Evolutionary conservation across 2,888 invertebrate species (phyloP).

Genomic region (Hypolimnas misippus): DNA sequence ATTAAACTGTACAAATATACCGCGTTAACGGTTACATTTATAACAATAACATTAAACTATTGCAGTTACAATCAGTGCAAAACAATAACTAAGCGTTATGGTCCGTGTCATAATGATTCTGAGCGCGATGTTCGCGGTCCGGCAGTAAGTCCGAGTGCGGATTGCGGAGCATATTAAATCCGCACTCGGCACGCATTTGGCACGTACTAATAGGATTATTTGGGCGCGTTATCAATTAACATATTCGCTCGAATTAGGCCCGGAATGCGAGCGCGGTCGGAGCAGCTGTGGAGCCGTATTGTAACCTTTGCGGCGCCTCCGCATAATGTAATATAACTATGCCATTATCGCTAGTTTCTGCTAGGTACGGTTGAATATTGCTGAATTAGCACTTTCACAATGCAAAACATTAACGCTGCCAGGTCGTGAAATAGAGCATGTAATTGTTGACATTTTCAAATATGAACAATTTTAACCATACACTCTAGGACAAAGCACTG

Average conservation of each 20-base stretch:
- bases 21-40: too few relatives aligned
- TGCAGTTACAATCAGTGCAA: neutral
- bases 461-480: too few relatives aligned
- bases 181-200: slow-evolving; percentile 11
- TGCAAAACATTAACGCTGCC: too few relatives aligned
- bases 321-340: neutral
- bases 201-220: slow-evolving; percentile 26
- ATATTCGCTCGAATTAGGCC: slow-evolving; percentile 16
- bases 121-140: neutral
- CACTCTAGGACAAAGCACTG: too few relatives aligned
- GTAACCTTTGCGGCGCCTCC: neutral
- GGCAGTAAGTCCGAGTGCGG: neutral
- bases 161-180: slow-evolving; percentile 16
- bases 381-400: too few relatives aligned
- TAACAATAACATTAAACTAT: too few relatives aligned
- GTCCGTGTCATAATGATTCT: neutral
- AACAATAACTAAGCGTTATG: neutral
- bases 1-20: too few relatives aligned
- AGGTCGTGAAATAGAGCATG: too few relatives aligned
- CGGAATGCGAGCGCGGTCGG: slow-evolving; percentile 1
- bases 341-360: too few relatives aligned
- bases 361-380: too few relatives aligned
- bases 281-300: slow-evolving; percentile 1
- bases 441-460: too few relatives aligned
- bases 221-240: slow-evolving; percentile 22